phyloP scores from a whole-genome alignment of 2,113 vertebrate species.

The Pagrus major region DNA sequence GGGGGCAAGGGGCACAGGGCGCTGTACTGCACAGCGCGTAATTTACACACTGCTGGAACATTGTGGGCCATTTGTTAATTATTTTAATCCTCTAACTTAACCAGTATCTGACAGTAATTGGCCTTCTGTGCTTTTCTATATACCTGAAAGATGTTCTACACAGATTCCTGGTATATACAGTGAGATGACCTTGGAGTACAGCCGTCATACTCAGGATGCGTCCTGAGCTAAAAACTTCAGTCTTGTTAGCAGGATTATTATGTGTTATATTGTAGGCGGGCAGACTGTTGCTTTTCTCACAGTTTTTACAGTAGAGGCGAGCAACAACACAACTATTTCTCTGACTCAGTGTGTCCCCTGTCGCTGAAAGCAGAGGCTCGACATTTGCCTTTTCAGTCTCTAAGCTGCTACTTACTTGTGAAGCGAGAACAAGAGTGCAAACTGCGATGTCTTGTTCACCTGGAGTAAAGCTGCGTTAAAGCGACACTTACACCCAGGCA shows the following conservation, averaged over 20 bases:
- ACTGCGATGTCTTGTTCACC: background rate
- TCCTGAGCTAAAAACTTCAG: background rate
- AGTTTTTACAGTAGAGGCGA: background rate
- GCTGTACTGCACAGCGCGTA: background rate
- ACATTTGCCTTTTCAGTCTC: background rate
- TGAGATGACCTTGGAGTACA: constrained; percentile 8
- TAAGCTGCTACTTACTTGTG: background rate
- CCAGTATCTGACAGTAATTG: constrained; percentile 28
- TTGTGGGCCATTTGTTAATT: constrained; percentile 34
- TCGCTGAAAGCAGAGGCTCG: background rate
- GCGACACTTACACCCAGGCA: background rate
- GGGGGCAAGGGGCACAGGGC: background rate
- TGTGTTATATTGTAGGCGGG: background rate
- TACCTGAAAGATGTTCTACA: constrained; percentile 16
- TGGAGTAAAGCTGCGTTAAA: background rate
- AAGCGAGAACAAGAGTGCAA: constrained; percentile 3
- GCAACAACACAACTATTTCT: background rate
- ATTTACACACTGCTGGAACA: constrained; percentile 25
- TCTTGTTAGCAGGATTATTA: constrained; percentile 10
- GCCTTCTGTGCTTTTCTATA: constrained; percentile 43
- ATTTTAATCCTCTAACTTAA: constrained; percentile 42
- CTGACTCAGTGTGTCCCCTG: background rate
- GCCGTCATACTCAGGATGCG: background rate
- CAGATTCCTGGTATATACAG: constrained; percentile 10
- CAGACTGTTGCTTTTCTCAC: background rate